Evolutionary conservation across 2,888 invertebrate genomes (phyloP).

Genomic region (Machimus atricapillus): DNA sequence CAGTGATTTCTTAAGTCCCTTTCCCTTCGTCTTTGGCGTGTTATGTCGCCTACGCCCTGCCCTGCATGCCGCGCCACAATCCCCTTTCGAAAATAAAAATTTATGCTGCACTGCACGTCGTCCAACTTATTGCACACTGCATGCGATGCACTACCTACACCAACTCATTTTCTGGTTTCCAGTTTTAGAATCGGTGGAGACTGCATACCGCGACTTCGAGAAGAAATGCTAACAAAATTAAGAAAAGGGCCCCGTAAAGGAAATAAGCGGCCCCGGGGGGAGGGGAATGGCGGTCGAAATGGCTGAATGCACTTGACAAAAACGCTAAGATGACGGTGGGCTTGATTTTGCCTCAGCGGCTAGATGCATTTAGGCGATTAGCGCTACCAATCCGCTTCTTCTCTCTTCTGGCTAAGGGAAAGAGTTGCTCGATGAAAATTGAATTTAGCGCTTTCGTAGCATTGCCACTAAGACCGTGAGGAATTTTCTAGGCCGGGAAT

Average conservation of each 20-base stretch:
- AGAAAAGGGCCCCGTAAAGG: background rate
- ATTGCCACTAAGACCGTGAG: background rate
- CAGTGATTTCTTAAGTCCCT: slow-evolving; percentile 24
- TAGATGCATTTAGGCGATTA: background rate
- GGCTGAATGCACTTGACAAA: slow-evolving; percentile 42
- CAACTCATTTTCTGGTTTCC: slow-evolving; percentile 42
- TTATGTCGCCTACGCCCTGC: slow-evolving; percentile 34
- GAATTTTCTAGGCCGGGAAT: background rate
- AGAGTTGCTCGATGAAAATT: background rate
- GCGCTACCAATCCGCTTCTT: background rate
- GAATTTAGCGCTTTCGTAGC: background rate
- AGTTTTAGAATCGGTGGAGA: slow-evolving; percentile 29
- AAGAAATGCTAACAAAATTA: background rate
- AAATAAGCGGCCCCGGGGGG: background rate
- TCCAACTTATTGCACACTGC: slow-evolving; percentile 19
- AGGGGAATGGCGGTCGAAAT: background rate
- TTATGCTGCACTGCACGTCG: slow-evolving; percentile 4
- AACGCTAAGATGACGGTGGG: background rate
- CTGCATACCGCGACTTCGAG: slow-evolving; percentile 1
- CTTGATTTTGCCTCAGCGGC: background rate
- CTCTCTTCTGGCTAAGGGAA: background rate
- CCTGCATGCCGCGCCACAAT: slow-evolving; percentile 6
- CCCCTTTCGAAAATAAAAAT: slow-evolving; percentile 17
- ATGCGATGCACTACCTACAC: slow-evolving; percentile 38
- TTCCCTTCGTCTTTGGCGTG: slow-evolving; percentile 16